These are phyloP conservation scores for Craterocephalus amniculus DNA, from an alignment of 2,797 vertebrate species.

Conservation along the genomic window DNA sequence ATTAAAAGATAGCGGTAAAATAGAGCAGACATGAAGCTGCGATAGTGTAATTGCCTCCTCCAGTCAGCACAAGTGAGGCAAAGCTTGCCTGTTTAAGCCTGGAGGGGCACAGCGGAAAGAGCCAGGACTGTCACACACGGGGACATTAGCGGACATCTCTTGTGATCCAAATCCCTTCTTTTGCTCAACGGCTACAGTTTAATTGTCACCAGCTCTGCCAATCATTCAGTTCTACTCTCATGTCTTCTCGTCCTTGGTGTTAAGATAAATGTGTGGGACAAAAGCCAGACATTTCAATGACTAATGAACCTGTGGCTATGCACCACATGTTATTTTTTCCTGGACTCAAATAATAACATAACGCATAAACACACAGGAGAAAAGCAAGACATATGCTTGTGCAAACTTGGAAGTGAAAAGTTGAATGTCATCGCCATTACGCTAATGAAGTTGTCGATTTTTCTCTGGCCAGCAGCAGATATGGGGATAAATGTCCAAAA, in stretches of 20 bases:
- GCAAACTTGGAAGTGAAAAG: conserved; percentile 8
- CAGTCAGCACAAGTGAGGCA: conserved; percentile 31
- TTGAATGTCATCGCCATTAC: conserved; percentile 13
- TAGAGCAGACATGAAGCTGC: conserved; percentile 48
- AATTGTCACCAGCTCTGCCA: conserved; percentile 71
- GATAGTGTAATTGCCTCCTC: conserved; percentile 70
- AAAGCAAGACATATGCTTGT: neutral
- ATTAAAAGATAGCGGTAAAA: conserved; percentile 82
- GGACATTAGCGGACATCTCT: conserved; percentile 65
- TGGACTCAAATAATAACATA: conserved; percentile 4
- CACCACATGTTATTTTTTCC: conserved; percentile 10
- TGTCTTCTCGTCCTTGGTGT: conserved; percentile 51
- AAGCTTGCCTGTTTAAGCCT: conserved; percentile 61
- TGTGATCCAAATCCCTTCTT: conserved; percentile 66
- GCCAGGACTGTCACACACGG: conserved; percentile 36
- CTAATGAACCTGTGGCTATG: conserved; percentile 43
- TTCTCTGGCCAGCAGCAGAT: neutral
- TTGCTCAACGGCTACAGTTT: conserved; percentile 70
- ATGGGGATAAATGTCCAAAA: conserved; percentile 11
- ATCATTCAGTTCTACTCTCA: conserved; percentile 42
- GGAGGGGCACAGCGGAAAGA: conserved; percentile 48
- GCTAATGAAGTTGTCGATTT: conserved; percentile 11
- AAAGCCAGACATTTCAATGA: conserved; percentile 47
- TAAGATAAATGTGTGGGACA: conserved; percentile 42
- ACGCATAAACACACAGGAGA: neutral